Conservation (phyloP, 2,113 vertebrate genomes). For the Lasiurus cinereus region DNA sequence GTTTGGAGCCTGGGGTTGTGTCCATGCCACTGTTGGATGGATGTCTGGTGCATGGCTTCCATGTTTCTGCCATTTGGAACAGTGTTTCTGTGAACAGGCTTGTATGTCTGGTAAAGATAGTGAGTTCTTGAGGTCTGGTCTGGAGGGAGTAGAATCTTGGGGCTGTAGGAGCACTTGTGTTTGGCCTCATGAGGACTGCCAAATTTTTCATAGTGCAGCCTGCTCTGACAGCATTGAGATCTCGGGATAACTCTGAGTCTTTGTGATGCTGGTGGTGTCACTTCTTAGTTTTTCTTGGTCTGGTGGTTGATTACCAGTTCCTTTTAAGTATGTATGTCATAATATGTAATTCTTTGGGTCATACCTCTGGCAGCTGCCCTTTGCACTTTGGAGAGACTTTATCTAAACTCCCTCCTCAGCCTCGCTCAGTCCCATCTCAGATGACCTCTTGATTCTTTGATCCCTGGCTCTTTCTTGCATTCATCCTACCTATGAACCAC, state of each 20-base stretch:
- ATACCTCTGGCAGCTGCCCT: background rate
- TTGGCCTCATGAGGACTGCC: background rate
- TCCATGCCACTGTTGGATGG: background rate
- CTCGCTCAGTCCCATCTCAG: background rate
- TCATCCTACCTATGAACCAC: background rate
- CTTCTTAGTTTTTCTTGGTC: background rate
- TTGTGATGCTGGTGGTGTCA: background rate
- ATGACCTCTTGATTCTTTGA: background rate
- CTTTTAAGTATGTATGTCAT: background rate
- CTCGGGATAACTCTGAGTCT: rapidly evolving
- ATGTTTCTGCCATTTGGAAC: background rate
- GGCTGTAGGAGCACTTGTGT: background rate
- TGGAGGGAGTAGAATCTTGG: background rate
- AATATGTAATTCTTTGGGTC: background rate
- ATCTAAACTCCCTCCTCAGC: no score
- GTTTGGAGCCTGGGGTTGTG: background rate
- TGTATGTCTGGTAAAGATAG: background rate
- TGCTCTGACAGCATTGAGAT: background rate
- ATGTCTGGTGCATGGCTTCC: background rate
- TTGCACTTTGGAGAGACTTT: background rate
- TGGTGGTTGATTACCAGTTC: rapidly evolving
- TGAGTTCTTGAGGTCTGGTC: background rate
- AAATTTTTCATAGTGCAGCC: rapidly evolving
- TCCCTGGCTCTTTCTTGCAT: background rate
- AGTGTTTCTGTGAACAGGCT: background rate